Evolutionary conservation across 2,797 vertebrate genomes (phyloP), one percentile per base, ranked within the genome.

Genomic region (Etheostoma perlongum): DNA sequence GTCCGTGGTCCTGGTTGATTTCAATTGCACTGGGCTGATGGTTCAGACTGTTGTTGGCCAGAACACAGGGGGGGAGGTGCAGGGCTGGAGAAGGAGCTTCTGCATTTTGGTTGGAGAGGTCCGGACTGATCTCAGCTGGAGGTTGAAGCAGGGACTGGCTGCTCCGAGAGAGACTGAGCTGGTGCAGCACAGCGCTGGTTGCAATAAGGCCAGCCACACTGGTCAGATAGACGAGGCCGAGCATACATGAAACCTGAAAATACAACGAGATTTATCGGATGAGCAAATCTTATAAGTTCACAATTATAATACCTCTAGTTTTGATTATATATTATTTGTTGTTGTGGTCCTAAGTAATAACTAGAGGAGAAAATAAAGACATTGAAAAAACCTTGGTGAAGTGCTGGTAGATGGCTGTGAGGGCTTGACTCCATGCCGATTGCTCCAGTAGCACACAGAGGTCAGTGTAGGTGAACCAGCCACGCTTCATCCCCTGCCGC

Each of bases 391-490:
- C 98, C 97, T 98, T 99, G 27, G 95, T 89, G 79, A 99, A 94
- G 87, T 94, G 96, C 90, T 97, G 97, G 86, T 95, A 99, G 89
- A 98, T 91, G 59, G 96, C 94, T 4, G 94, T 80, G 73, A 99
- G 92, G 18, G 96, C 93, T 7, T 96, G 95, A 76, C 95, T 97
- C 98, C 98, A 99, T 4, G 89, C 48, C 0, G 96, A 92, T 77
- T 98, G 97, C 85, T 99, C 98, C 92, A 99, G 93, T 59, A 99
- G 95, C 60, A 99, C 98, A 53, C 97, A 97, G 23, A 99, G 90
- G 90, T 99, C 98, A 0, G 97, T 99, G 93, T 99, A 99, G 12
- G 97, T 99, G 78, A 98, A 99, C 98, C 98, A 99, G 87, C 98
- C 98, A 0, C 98, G 96, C 84, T 93, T 96, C 83, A 94, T 90